These are phyloP conservation scores for Drosophila sechellia DNA, from an alignment of 1,140 invertebrate species.

Conservation along the genomic window DNA sequence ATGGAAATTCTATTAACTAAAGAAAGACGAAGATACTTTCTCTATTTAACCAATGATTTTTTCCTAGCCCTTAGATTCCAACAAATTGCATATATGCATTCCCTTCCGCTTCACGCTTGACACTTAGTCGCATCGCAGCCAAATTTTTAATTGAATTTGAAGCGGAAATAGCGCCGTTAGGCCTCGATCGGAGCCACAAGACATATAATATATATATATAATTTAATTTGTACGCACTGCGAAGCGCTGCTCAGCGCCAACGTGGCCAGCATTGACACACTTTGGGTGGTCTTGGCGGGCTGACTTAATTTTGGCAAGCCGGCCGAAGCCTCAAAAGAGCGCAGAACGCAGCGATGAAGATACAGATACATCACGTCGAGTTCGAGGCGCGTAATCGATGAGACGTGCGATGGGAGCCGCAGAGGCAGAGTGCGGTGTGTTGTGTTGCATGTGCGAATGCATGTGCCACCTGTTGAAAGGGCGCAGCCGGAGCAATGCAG, in stretches of 20 bases:
- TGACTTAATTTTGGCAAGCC: slow-evolving; percentile 64
- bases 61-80: background rate
- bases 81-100: background rate
- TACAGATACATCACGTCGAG: slow-evolving; percentile 41
- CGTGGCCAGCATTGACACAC: slow-evolving; percentile 79
- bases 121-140: slow-evolving; percentile 13
- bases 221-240: slow-evolving; percentile 45
- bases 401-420: slow-evolving; percentile 60
- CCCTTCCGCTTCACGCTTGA: slow-evolving; percentile 24
- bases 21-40: background rate
- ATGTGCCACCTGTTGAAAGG: slow-evolving; percentile 72
- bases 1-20: no score
- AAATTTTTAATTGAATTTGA: slow-evolving; percentile 40
- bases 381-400: slow-evolving; percentile 67
- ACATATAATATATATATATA: slow-evolving; percentile 16
- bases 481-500: slow-evolving; percentile 31
- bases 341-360: slow-evolving; percentile 1
- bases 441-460: background rate
- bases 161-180: slow-evolving; percentile 51
- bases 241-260: slow-evolving; percentile 50
- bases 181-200: slow-evolving; percentile 45
- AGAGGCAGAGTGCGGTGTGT: background rate
- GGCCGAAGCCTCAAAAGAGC: slow-evolving; percentile 22
- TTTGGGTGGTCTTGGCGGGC: slow-evolving; percentile 77
- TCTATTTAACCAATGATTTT: no score